Conservation (phyloP, 2,888 invertebrate species). For the Vanessa cardui region DNA sequence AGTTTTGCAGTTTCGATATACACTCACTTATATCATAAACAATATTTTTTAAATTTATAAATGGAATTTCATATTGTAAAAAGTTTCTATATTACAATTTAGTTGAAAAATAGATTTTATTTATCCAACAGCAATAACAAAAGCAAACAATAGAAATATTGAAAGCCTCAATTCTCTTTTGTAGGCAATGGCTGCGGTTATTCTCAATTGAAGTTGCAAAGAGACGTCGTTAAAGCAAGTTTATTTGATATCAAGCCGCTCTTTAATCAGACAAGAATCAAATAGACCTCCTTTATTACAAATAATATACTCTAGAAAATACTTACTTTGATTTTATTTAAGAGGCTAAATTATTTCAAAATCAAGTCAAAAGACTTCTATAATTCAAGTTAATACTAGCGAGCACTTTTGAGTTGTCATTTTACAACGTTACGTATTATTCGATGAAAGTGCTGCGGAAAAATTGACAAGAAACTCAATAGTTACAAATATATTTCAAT, state of each 20-base stretch:
- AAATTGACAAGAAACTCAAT: no score
- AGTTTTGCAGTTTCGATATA: no score
- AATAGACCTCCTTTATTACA: not conserved
- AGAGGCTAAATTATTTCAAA: no score
- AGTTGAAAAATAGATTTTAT: conserved; percentile 7
- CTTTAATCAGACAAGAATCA: conserved; percentile 7
- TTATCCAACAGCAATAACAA: not conserved
- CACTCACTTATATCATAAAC: not conserved
- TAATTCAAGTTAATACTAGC: no score
- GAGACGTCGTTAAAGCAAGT: conserved; percentile 17
- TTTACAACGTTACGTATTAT: no score
- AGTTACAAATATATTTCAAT: no score
- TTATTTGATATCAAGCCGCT: conserved; percentile 21
- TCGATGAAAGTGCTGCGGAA: no score
- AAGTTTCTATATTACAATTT: not conserved
- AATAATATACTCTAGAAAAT: not conserved
- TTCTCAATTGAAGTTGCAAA: conserved; percentile 17
- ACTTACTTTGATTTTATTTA: no score
- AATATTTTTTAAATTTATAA: not conserved
- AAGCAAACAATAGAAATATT: conserved; percentile 12
- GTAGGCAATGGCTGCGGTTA: conserved; percentile 23
- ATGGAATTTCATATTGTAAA: not conserved
- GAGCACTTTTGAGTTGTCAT: no score
- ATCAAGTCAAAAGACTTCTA: no score
- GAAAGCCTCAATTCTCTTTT: conserved; percentile 21